Conservation (phyloP, 2,113 vertebrate species). For the Eulemur rufifrons region DNA sequence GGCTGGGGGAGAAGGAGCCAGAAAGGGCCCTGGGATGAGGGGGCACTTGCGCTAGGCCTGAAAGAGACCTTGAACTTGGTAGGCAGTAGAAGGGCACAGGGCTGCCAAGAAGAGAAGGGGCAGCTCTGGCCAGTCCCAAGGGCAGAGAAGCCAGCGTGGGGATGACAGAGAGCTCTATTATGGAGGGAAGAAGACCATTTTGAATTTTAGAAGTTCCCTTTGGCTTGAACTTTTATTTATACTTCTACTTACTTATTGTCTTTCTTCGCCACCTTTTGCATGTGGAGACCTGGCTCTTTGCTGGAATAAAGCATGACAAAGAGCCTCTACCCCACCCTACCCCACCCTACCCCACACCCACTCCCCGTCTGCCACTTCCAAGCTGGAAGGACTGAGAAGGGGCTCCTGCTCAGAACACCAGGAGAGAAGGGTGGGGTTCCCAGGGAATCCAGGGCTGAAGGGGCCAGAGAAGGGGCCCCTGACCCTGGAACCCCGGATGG, state of each 20-base stretch:
- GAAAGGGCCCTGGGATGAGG: neutral
- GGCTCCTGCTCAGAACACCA: neutral
- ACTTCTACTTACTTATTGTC: neutral
- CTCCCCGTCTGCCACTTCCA: neutral
- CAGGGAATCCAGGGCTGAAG: neutral
- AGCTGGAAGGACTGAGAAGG: neutral
- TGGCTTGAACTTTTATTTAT: neutral
- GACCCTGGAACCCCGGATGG: neutral
- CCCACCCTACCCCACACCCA: neutral
- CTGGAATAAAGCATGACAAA: conserved; percentile 32
- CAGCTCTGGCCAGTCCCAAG: neutral
- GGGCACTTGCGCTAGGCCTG: neutral
- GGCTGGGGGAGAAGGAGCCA: neutral
- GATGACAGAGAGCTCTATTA: neutral
- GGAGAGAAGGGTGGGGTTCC: neutral
- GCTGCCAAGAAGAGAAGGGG: neutral
- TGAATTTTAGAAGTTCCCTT: neutral
- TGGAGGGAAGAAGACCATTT: neutral
- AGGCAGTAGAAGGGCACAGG: neutral
- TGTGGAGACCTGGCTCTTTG: neutral
- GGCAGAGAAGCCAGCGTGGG: neutral
- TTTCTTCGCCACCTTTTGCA: neutral
- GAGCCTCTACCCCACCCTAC: neutral
- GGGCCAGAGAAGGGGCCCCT: neutral
- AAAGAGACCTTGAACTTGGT: neutral